Base-by-base conservation (phyloP, 1,140 invertebrate species). In the Drosophila melanica region DNA sequence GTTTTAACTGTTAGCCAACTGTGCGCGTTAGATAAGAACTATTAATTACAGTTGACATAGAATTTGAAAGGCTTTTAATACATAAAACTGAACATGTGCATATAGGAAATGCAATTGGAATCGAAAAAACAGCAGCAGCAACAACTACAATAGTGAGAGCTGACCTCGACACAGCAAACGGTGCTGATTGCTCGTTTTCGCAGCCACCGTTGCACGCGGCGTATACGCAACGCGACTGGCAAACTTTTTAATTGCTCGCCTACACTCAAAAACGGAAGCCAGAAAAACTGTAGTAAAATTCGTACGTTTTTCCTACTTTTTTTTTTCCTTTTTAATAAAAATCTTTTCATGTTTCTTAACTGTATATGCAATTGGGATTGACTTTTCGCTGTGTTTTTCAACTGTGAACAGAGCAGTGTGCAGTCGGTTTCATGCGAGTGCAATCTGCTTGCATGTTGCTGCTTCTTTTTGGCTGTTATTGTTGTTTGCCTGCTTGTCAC, bases 181-280 rank as follows among this genome's bases (percentile, higher is more conserved):
- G 14, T 63, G 33, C 41, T 72, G 69, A 72, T 72, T 67, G 69
- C 51, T 66, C 57, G 45, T 23, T 47, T 57, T 57, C 27, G 27
- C 18, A 47, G 55, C 33, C 33, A 30, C 27, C 37, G 16, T 69
- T 27, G 37, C 41, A 66, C 41, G 54, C 20, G 69, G 62, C 53
- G 62, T 72, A 72, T 72, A 72, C 63, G 69, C 69, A 67, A 67
- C 35, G 64, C 41, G 39, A 7, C 16, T n/a, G 23, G 10, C 23
- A 72, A 72, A 54, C 59, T 72, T 58, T 72, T 72, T 72, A 67
- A 72, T 72, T 67, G 69, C 63, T 70, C 30, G 50, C 58, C 58
- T 50, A 63, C 58, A 16, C 54, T 45, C 41, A 44, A 59, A 30
- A 33, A 0, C 0, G 20, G 16, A 47, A 37, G 12, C 35, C 41